Base-by-base conservation (phyloP, 2,113 vertebrate genomes). In the Thamnophis sirtalis region DNA sequence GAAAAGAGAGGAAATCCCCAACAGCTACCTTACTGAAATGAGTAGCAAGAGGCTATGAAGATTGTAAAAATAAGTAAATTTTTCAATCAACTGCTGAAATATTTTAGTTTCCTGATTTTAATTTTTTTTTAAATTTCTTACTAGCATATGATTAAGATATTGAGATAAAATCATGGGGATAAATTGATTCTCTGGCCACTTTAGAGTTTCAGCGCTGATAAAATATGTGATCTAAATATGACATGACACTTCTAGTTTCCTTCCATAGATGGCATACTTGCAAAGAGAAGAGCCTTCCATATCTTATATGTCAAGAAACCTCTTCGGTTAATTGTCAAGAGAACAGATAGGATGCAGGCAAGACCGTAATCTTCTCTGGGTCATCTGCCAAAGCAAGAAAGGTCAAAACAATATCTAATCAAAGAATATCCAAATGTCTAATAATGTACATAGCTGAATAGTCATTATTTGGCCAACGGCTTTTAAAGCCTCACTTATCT, bases 231-330 rank as follows among this genome's bases (percentile, higher is more conserved):
- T 92, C 84, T 60, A 89, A 92, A 84, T 51, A 87, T 84, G 87
- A 51, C 43, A 21, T 51, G 86, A 60, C 87, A 89, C 68, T 84
- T 89, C 91, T 80, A 89, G 73, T 85, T 85, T 92, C 84, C 48
- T 92, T 89, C 91, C 54, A 89, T 92, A 92, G 91, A 92, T 92
- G 91, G 91, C 91, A 92, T 53, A 86, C 87, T 92, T 89, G 48
- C 87, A 92, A 85, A 92, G 87, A 85, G 43, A 89, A 92, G 13
- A 85, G 28, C 51, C n/a, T 43, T 33, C 54, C 15, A 22, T 80
- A 49, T 51, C 53, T 85, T 89, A 60, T 28, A 89, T 85, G 50
- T 88, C 60, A 58, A 63, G 26, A 86, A 56, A 26, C 33, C 60
- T 92, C 91, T 92, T 88, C 4, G 43, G 50, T 89, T 84, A 85